A percentile compares a stretch with the other conserved stretches of the same genome.
phyloP scores from a whole-genome alignment of 2,113 vertebrate species.

The Macroglossus sobrinus region DNA sequence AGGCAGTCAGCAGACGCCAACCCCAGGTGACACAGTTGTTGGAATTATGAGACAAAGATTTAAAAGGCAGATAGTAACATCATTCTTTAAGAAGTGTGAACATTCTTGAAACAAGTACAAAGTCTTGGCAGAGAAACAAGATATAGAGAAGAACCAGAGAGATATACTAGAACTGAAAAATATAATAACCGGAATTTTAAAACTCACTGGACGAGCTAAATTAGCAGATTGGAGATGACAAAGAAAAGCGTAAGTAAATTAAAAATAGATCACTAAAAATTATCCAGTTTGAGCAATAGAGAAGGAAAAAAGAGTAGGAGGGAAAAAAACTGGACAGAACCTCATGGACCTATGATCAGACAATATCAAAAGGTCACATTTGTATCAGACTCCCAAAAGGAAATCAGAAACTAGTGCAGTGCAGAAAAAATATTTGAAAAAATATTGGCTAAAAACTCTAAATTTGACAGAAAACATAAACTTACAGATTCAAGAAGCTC shows the following conservation, averaged over 20 bases:
- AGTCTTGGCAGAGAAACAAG: background rate
- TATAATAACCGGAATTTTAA: background rate
- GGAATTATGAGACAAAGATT: background rate
- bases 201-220: background rate
- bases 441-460: background rate
- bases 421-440: background rate
- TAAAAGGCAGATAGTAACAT: background rate
- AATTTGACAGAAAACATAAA: background rate
- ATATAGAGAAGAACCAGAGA: background rate
- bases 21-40: background rate
- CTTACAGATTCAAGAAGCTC: background rate
- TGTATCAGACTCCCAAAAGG: background rate
- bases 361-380: background rate
- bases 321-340: background rate
- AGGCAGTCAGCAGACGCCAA: background rate
- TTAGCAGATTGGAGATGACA: background rate
- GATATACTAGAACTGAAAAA: background rate
- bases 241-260: background rate
- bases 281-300: background rate
- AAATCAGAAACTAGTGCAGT: background rate
- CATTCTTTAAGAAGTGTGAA: background rate
- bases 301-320: background rate
- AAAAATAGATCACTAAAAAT: constrained; percentile 10
- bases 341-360: background rate
- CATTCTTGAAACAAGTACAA: background rate